Conservation (phyloP, 2,797 vertebrate genomes). For the Pygocentrus nattereri region DNA sequence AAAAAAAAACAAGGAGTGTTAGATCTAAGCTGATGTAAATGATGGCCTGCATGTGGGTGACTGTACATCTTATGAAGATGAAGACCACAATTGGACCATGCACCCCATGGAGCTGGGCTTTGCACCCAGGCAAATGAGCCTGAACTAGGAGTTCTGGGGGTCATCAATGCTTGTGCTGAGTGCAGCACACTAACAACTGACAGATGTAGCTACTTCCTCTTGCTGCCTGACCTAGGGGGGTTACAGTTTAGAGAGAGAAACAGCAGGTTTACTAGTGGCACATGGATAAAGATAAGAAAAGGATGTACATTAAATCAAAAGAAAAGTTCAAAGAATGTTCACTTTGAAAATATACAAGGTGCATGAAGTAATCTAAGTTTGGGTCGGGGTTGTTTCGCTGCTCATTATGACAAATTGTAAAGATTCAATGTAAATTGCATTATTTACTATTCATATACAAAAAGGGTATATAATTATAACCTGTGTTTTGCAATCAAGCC, state of each 20-base stretch:
- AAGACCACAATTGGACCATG: constrained; percentile 24
- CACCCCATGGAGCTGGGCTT: constrained; percentile 30
- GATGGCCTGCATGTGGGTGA: not conserved
- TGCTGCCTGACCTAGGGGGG: constrained; percentile 56
- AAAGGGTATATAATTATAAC: no score
- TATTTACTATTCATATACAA: not conserved
- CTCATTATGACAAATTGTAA: not conserved
- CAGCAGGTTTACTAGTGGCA: constrained; percentile 31
- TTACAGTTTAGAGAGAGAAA: constrained; percentile 62
- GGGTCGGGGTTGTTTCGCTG: not conserved
- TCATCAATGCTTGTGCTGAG: constrained; percentile 46
- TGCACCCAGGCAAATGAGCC: not conserved
- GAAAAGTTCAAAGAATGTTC: constrained; percentile 30
- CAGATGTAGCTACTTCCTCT: constrained; percentile 74
- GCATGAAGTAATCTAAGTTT: not conserved
- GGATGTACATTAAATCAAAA: not conserved
- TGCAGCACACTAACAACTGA: constrained; percentile 64
- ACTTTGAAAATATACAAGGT: constrained; percentile 45
- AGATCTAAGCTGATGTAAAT: constrained; percentile 19
- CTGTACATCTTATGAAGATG: constrained; percentile 35
- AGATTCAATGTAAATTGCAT: not conserved
- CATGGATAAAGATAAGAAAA: constrained; percentile 17
- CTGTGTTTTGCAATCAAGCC: no score
- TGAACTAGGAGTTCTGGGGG: constrained; percentile 46
- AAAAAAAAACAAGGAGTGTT: not conserved